phyloP scores from a whole-genome alignment of 1,140 invertebrate species.

The Lanistes nyassanus region DNA sequence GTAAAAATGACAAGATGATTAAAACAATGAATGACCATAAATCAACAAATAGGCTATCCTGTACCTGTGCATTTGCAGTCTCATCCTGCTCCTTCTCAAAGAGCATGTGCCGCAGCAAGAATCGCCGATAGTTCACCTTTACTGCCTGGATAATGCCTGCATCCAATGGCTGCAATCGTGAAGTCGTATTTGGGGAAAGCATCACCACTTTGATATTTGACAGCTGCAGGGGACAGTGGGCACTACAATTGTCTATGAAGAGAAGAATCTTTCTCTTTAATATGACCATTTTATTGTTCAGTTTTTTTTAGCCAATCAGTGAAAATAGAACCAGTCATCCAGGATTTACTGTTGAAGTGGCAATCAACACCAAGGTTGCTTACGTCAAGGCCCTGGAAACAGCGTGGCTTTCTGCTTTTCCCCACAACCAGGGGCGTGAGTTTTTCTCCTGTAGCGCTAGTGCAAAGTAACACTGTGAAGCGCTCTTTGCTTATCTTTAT shows the following conservation, averaged over 20 bases:
- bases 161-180: constrained; percentile 33
- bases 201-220: constrained; percentile 63
- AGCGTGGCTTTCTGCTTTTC: constrained; percentile 38
- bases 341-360: constrained; percentile 61
- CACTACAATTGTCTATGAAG: constrained; percentile 46
- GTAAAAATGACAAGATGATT: too few relatives aligned
- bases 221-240: constrained; percentile 34
- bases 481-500: constrained; percentile 38
- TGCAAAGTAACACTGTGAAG: constrained; percentile 37
- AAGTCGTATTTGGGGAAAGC: constrained; percentile 57
- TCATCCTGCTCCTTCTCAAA: too few relatives aligned
- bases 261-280: constrained; percentile 41
- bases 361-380: constrained; percentile 32
- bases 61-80: too few relatives aligned
- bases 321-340: constrained; percentile 68
- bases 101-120: constrained; percentile 6
- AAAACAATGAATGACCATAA: too few relatives aligned
- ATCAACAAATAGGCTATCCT: too few relatives aligned
- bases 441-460: constrained; percentile 40
- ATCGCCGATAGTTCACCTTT: constrained; percentile 28
- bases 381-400: constrained; percentile 38
- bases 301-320: constrained; percentile 49
- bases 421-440: constrained; percentile 41
- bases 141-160: constrained; percentile 34
- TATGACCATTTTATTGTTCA: not conserved